Percentiles rank a stretch among this genome's conserved stretches.
phyloP scores from a whole-genome alignment of 2,113 vertebrate species.

The Atractosteus spatula region DNA sequence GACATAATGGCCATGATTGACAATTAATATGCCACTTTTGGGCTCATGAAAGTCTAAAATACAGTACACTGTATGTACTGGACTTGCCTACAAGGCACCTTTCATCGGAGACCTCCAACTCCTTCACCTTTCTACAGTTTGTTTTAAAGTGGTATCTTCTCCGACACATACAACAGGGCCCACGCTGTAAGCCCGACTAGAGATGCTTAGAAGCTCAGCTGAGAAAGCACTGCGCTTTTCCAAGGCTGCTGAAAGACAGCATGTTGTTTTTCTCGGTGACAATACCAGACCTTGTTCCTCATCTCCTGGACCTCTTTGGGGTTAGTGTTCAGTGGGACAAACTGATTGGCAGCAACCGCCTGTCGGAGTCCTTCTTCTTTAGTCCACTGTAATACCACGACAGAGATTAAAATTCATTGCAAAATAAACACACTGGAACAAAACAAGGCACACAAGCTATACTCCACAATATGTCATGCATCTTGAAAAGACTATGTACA shows the following conservation, averaged over 20 bases:
- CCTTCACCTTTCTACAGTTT: background rate
- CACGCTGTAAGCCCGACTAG: too few relatives aligned
- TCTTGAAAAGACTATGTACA: constrained; percentile 57
- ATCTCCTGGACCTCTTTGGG: constrained; percentile 97
- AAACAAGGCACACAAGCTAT: constrained; percentile 23
- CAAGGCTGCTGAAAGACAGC: background rate
- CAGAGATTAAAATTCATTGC: constrained; percentile 41
- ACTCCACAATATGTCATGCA: constrained; percentile 76
- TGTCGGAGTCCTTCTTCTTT: constrained; percentile 91
- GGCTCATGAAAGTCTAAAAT: too few relatives aligned
- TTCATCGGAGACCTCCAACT: background rate
- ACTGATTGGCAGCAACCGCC: constrained; percentile 92
- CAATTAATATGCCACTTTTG: too few relatives aligned
- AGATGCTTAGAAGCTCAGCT: too few relatives aligned
- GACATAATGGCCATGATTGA: too few relatives aligned
- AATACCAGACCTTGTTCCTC: constrained; percentile 90
- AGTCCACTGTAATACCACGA: constrained; percentile 87
- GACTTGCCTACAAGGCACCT: background rate
- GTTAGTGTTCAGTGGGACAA: constrained; percentile 96
- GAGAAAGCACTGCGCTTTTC: too few relatives aligned
- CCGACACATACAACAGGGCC: too few relatives aligned
- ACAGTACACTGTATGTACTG: too few relatives aligned
- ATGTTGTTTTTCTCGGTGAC: background rate
- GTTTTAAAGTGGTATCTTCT: background rate
- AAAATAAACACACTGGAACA: constrained; percentile 24